A percentile compares a stretch with the other conserved stretches of the same genome.
Evolutionary conservation across 2,888 invertebrate genomes (phyloP).

Genomic region (Calliopum simillimum): DNA sequence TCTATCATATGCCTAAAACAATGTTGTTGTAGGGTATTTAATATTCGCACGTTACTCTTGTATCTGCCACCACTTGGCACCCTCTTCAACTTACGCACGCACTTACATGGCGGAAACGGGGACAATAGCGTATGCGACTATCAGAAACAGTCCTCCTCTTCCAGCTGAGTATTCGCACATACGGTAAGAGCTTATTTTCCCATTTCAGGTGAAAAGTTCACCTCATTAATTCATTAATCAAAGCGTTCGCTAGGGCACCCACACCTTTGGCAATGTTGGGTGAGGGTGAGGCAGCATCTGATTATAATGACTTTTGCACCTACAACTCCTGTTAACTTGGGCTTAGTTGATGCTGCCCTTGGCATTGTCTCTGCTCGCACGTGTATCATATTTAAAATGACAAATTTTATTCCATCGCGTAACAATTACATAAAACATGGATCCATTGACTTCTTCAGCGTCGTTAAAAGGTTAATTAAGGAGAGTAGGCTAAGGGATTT

Average conservation of each 20-base stretch:
- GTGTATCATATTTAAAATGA: too few relatives aligned
- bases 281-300: constrained; percentile 40
- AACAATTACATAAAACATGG: too few relatives aligned
- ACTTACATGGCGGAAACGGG: background rate
- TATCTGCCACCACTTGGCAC: constrained; percentile 15
- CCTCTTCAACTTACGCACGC: constrained; percentile 25
- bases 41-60: constrained; percentile 13
- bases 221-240: constrained; percentile 47
- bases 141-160: background rate
- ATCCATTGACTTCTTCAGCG: too few relatives aligned
- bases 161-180: background rate
- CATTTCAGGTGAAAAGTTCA: constrained; percentile 42
- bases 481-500: too few relatives aligned
- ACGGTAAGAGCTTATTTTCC: constrained; percentile 4
- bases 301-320: constrained; percentile 40
- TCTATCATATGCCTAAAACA: constrained; percentile 21
- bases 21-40: constrained; percentile 22
- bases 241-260: constrained; percentile 24
- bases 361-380: too few relatives aligned
- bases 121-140: background rate
- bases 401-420: too few relatives aligned
- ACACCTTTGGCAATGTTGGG: constrained; percentile 38
- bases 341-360: too few relatives aligned
- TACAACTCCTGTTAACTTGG: too few relatives aligned
- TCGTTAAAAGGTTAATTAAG: too few relatives aligned